These are phyloP conservation scores for Psittacula cyanocephala DNA, from an alignment of 2,113 vertebrate genomes.

Conservation along the genomic window DNA sequence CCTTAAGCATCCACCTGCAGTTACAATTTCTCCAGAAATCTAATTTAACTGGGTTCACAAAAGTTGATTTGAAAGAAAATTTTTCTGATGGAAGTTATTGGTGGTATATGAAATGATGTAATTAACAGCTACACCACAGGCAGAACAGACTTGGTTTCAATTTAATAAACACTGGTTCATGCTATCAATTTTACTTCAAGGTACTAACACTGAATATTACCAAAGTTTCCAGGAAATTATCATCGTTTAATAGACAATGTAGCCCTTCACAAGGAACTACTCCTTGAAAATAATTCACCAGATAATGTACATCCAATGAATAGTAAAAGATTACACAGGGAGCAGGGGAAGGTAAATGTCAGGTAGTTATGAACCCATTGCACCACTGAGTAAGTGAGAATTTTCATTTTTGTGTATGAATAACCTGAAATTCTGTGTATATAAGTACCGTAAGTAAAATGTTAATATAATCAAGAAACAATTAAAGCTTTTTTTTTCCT, in stretches of 20 bases:
- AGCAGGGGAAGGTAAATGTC: neutral
- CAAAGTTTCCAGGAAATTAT: neutral
- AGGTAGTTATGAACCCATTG: neutral
- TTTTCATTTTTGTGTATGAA: neutral
- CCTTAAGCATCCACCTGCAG: neutral
- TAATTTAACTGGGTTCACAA: conserved; percentile 21
- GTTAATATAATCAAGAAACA: neutral
- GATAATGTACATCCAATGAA: neutral
- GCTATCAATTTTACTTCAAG: neutral
- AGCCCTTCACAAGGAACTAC: neutral
- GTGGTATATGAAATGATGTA: neutral
- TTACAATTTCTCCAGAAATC: neutral
- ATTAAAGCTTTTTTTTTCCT: neutral
- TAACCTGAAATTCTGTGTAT: neutral
- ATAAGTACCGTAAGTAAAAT: neutral
- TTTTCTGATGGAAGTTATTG: neutral
- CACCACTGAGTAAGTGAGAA: neutral
- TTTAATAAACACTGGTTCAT: neutral
- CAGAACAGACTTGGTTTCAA: neutral
- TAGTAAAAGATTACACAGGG: neutral
- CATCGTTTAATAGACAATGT: neutral
- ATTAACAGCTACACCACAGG: neutral
- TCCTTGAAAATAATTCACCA: neutral
- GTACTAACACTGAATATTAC: neutral
- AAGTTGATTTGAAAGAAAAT: neutral